Base-by-base conservation (phyloP, 2,113 vertebrate species). In the Pterocles burchelli region DNA sequence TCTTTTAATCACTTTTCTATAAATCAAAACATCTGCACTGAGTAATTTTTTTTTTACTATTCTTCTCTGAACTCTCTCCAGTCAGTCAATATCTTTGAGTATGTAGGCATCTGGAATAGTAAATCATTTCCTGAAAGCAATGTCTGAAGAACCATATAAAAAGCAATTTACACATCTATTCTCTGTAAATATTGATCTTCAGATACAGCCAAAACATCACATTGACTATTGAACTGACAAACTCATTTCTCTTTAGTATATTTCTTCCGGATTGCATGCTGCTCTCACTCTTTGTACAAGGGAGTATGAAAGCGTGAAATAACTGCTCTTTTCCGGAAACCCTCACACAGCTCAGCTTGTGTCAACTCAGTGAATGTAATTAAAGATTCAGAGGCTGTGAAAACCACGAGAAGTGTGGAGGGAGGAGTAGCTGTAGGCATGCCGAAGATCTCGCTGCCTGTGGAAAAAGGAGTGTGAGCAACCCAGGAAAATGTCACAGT, bases 171-270 rank as follows among this genome's bases (percentile, higher is more conserved):
- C 31, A 89, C 73, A 78, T 81, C 51, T 95, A 41, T 87, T 91
- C 68, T 91, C 62, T 79, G 57, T 92, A 94, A 84, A 88, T 62
- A 71, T 43, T 92, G 87, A 81, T 95, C 52, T 95, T 94, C 66
- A 82, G 57, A 85, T 78, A 68, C 11, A 88, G 70, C 73, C 86
- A 78, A 79, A 95, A 74, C 65, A 88, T 78, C 81, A 72, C 73
- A 70, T 2, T 87, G 81, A 73, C 89, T 79, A 21, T 65, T 79
- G 85, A 89, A 92, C 85, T 68, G 31, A 77, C 54, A 87, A 79
- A 89, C 38, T 87, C 62, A 20, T 68, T 28, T 43, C 48, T 85
- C 22, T 85, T 45, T n/a, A 41, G 33, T 74, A 12, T 88, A 55
- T 92, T 74, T 95, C 67, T 87, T 89, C 55, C 0, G 5, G 63